Conservation (phyloP, 2,888 invertebrate species). For the Muscina levida region DNA sequence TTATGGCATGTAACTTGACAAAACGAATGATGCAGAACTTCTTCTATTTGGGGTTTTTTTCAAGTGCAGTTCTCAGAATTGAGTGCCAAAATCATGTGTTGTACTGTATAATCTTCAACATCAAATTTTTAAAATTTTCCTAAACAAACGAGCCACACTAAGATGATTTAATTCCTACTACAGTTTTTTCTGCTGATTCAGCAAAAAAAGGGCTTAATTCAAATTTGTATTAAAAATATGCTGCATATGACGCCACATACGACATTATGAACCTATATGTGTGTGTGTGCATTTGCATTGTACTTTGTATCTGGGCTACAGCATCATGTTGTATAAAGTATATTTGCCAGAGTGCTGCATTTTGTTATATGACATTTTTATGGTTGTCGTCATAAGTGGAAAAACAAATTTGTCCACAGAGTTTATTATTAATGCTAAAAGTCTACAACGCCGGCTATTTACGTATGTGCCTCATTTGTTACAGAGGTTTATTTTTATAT, state of each 20-base stretch:
- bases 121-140: no score
- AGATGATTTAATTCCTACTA: no score
- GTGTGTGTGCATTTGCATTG: constrained; percentile 5
- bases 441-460: no score
- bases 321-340: background rate
- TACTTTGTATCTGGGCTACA: background rate
- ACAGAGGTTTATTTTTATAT: background rate
- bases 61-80: no score
- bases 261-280: constrained; percentile 15
- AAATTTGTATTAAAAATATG: no score
- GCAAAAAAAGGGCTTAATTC: constrained; percentile 15
- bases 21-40: no score
- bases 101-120: no score
- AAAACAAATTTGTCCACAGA: constrained; percentile 27
- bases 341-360: background rate
- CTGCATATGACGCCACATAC: constrained; percentile 21
- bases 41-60: no score
- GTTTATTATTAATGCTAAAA: no score
- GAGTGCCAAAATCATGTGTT: no score
- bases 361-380: constrained; percentile 31
- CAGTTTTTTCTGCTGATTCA: constrained; percentile 10
- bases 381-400: constrained; percentile 37
- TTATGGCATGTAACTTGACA: no score
- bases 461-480: constrained; percentile 13
- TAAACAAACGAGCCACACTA: no score